Percentiles rank a stretch among this genome's conserved stretches.
phyloP scores from a whole-genome alignment of 2,888 invertebrate species.

The Resseliella maxima region DNA sequence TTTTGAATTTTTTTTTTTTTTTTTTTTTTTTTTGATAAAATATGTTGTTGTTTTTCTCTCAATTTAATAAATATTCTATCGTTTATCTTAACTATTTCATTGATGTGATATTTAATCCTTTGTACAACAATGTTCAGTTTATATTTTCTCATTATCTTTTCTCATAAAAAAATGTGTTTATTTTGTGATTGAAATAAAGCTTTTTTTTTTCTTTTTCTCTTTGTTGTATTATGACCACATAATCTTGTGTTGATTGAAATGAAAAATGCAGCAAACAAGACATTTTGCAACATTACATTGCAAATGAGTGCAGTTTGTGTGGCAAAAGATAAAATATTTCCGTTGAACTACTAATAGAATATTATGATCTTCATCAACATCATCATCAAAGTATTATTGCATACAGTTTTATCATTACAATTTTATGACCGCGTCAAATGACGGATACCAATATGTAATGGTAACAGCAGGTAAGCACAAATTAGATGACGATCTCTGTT shows the following conservation, averaged over 20 bases:
- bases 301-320: not conserved
- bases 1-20: too few species aligned
- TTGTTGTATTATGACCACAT: too few species aligned
- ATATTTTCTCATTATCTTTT: not conserved
- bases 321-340: not conserved
- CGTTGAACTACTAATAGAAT: constrained; percentile 16
- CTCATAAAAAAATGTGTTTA: not conserved
- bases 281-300: not conserved
- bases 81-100: not conserved
- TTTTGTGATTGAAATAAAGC: not conserved
- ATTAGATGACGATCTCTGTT: not conserved
- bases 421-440: not conserved
- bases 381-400: not conserved
- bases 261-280: not conserved
- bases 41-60: too few species aligned
- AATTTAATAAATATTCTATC: not conserved
- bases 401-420: not conserved
- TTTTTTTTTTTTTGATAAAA: too few species aligned
- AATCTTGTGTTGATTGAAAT: not conserved
- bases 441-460: not conserved
- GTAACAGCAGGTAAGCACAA: constrained; percentile 41
- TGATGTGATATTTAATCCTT: not conserved
- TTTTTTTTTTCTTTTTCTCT: not conserved
- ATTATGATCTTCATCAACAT: constrained; percentile 51
- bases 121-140: not conserved